Evolutionary conservation across 2,113 vertebrate genomes (phyloP), one percentile per base, ranked within the genome.

Genomic region (Triplophysa dalaica): DNA sequence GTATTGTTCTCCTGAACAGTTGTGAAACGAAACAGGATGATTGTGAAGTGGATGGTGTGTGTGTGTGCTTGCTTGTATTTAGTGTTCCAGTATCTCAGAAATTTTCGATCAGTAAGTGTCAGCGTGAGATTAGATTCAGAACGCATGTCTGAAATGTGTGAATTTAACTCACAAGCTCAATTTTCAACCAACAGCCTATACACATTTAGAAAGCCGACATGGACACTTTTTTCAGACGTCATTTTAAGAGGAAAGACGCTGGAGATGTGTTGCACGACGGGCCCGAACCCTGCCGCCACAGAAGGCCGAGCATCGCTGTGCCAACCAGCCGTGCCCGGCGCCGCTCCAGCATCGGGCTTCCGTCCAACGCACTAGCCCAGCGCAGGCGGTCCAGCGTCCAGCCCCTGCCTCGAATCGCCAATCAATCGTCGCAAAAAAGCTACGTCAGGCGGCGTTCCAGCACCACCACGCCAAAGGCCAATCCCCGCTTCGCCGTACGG

Each of bases 141-240:
- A 43, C 12, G n/a, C 21, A 21, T 14, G 17, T 38, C 29, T 68
- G n/a, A 63, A 63, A 67, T 80, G 19, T 65, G 26, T 68, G 62
- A 70, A 64, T 24, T 43, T 19, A 77, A 70, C 78, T 86, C 61
- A 89, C 73, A 52, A 38, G 56, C 43, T 4, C 76, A 72, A 94
- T 93, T 95, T 89, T 94, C 69, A 91, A 79, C 89, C 89, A 91
- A 94, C 94, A 95, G 94, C 92, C 82, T 9, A 54, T 0, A 43
- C 0, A 1, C 69, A 69, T 38, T 41, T 74, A 75, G 80, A 26
- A 77, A 70, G 75, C 52, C 69, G 50, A n/a, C 76, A 98, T 99
- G 96, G 96, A 97, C 85, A 94, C 91, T 2, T 99, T 98, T 92
- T 95, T 98, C 86, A 93, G 92, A 72, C 93, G 93, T 67, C 97